Percentiles rank a stretch among this genome's conserved stretches.
Evolutionary conservation across 2,888 invertebrate species (phyloP).

Genomic region (Caenorhabditis wallacei): DNA sequence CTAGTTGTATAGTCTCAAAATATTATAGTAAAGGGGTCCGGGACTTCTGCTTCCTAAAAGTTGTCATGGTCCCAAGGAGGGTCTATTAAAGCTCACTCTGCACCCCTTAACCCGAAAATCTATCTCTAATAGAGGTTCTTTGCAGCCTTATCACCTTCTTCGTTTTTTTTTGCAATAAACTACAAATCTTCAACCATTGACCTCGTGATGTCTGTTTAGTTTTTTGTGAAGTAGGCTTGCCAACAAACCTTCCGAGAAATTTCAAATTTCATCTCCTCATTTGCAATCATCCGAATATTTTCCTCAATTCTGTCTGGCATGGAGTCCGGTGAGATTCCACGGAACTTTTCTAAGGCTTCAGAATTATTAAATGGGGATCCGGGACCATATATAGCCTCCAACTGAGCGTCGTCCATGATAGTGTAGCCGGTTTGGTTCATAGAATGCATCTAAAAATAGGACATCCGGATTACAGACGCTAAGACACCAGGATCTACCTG

Average conservation of each 20-base stretch:
- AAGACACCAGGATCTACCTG: slow-evolving; percentile 52
- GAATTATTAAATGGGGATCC: slow-evolving; percentile 69
- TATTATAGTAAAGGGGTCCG: too few relatives aligned
- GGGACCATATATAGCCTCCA: slow-evolving; percentile 69
- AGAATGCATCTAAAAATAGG: slow-evolving; percentile 61
- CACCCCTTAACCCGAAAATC: too few relatives aligned
- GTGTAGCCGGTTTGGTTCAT: slow-evolving; percentile 74
- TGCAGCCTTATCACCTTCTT: background rate
- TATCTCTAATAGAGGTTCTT: background rate
- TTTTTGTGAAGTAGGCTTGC: too few relatives aligned
- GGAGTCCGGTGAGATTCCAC: slow-evolving; percentile 12
- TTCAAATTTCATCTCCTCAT: slow-evolving; percentile 59
- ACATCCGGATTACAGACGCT: background rate
- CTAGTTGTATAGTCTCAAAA: too few relatives aligned
- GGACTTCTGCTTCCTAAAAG: too few relatives aligned
- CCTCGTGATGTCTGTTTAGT: slow-evolving; percentile 8
- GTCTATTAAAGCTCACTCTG: too few relatives aligned
- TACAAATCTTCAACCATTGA: background rate
- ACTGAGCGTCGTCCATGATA: slow-evolving; percentile 64
- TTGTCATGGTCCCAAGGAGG: too few relatives aligned
- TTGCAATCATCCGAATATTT: slow-evolving; percentile 60
- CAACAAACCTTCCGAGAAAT: slow-evolving; percentile 29
- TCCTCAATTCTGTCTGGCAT: slow-evolving; percentile 64
- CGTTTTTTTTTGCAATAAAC: slow-evolving; percentile 15
- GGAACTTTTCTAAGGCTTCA: slow-evolving; percentile 45